Percentiles rank a stretch among this genome's conserved stretches.
Evolutionary conservation across 2,888 invertebrate species (phyloP).

Genomic region (Meloe dianella): DNA sequence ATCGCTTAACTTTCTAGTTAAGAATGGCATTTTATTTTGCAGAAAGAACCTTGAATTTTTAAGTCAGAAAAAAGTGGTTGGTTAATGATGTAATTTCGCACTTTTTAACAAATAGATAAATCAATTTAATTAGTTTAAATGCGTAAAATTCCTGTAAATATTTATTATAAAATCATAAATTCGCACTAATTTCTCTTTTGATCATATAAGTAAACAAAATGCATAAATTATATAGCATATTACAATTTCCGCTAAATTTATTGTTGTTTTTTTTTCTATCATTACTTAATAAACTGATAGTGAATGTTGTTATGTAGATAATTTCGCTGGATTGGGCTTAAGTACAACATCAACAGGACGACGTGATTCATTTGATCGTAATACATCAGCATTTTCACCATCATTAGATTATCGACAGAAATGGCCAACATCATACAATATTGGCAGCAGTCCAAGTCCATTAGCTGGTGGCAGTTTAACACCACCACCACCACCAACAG

Average conservation of each 20-base stretch:
- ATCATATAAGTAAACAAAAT: not conserved
- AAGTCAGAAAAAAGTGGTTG: not conserved
- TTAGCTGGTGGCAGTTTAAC: conserved; percentile 69
- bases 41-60: not conserved
- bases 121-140: too few species aligned
- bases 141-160: conserved; percentile 4
- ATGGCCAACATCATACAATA: conserved; percentile 65
- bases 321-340: conserved; percentile 65
- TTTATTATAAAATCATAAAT: not conserved
- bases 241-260: not conserved
- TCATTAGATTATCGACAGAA: conserved; percentile 72
- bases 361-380: conserved; percentile 79
- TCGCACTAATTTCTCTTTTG: not conserved
- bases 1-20: not conserved
- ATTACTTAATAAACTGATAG: not conserved
- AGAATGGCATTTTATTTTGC: not conserved
- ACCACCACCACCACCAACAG: conserved; percentile 68
- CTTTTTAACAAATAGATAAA: not conserved
- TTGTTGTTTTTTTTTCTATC: not conserved
- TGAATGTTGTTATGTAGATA: conserved; percentile 36
- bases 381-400: conserved; percentile 77
- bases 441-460: conserved; percentile 63
- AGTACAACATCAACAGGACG: conserved; percentile 73
- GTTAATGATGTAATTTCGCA: not conserved
- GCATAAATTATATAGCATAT: not conserved